Evolutionary conservation across 2,113 vertebrate species (phyloP), one percentile per base, ranked within the genome.

Genomic region (Phasianus colchicus): DNA sequence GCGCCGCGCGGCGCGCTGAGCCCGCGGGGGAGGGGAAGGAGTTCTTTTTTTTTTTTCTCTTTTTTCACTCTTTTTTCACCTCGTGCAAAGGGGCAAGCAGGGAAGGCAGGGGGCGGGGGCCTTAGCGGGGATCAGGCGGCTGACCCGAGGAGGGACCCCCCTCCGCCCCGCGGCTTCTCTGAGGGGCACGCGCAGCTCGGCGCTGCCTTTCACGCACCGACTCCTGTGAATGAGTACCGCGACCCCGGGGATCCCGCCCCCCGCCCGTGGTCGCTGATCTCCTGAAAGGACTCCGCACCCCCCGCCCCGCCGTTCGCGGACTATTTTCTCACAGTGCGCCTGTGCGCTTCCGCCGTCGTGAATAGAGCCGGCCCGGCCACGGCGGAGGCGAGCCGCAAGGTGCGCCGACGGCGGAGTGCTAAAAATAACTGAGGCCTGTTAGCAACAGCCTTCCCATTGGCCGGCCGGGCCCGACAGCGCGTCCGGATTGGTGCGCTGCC

Each of bases 371-470:
- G 54, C 36, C 43, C 75, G 92, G 79, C 97, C 94, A 96, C 16
- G 90, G 94, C 98, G 94, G 97, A 91, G 95, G 79, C 48, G 55
- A 58, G 9, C 70, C 45, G 88, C 78, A 50, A 64, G 73, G 75
- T 89, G 57, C 58, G 65, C 22, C 64, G 95, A 81, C 11, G 43
- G 69, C 7, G 61, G 72, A 77, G 89, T 57, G 97, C 99, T 99
- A 99, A 99, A 99, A 99, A 99, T 99, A 99, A 93, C 98, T 94
- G 93, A 65, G 24, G 86, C 45, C 3, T 97, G 98, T 97, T 99
- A 99, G 99, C 98, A 99, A 99, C 99, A 99, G 98, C 97, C 69
- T 96, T 38, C 14, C 8, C 57, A 99, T 99, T 99, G 99, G 99
- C 66, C 95, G 86, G 55, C 34, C 48, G 3, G 55, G 11, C 10